These are phyloP conservation scores for Motacilla alba DNA, from an alignment of 2,113 vertebrate genomes.

Conservation along the genomic window DNA sequence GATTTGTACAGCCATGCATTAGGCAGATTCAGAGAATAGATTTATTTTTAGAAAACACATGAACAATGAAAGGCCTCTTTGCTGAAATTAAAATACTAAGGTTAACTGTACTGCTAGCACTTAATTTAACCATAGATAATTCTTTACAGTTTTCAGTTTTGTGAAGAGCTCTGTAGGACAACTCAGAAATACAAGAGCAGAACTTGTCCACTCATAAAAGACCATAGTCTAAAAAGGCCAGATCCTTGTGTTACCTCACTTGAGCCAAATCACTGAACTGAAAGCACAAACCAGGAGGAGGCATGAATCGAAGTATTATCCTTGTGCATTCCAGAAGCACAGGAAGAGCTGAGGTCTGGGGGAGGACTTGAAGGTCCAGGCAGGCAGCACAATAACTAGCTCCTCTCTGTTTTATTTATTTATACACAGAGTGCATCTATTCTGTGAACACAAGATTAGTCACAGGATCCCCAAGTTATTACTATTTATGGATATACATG, in stretches of 20 bases:
- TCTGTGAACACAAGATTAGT: background rate
- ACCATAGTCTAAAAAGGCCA: background rate
- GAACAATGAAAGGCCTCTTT: background rate
- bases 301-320: slow-evolving; percentile 27
- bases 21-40: background rate
- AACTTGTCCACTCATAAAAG: background rate
- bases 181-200: background rate
- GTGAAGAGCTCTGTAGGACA: background rate
- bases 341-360: background rate
- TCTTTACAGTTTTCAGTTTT: background rate
- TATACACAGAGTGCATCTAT: background rate
- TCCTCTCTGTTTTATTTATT: background rate
- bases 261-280: slow-evolving; percentile 16
- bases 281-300: slow-evolving; percentile 10
- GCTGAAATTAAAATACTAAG: background rate
- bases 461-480: background rate
- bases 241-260: background rate
- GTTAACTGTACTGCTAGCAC: background rate
- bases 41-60: background rate
- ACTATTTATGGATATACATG: background rate
- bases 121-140: background rate
- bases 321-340: slow-evolving; percentile 16
- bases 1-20: background rate
- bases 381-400: background rate
- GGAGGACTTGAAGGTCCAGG: background rate